These are phyloP conservation scores for Channa maculata DNA, from an alignment of 2,113 vertebrate genomes.

Conservation along the genomic window DNA sequence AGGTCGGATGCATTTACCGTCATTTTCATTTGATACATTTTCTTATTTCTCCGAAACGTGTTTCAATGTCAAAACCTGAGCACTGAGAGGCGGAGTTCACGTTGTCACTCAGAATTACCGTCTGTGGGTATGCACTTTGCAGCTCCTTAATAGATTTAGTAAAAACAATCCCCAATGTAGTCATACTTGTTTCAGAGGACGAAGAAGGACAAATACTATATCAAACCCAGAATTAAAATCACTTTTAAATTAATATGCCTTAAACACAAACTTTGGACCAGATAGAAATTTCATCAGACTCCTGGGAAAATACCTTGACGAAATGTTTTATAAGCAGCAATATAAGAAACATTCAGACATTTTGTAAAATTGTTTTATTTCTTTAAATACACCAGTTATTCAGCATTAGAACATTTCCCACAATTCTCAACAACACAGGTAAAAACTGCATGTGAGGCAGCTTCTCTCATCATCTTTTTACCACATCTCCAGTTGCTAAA, in stretches of 20 bases:
- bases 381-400: constrained; percentile 51
- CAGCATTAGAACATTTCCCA: constrained; percentile 28
- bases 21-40: constrained; percentile 54
- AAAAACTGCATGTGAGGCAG: neutral
- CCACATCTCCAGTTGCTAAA: neutral
- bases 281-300: neutral
- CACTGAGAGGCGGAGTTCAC: constrained; percentile 1
- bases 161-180: neutral
- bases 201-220: neutral
- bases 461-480: neutral
- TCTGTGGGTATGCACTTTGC: neutral
- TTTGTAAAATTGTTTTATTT: constrained; percentile 54
- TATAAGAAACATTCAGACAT: neutral
- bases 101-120: neutral
- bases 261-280: neutral
- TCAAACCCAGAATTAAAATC: neutral
- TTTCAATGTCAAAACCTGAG: constrained; percentile 26
- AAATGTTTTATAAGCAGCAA: neutral
- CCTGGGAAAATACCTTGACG: neutral
- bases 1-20: constrained; percentile 41
- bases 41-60: constrained; percentile 25
- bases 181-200: neutral
- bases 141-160: constrained; percentile 5
- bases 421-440: constrained; percentile 17
- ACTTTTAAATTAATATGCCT: neutral